Base-by-base conservation (phyloP, 2,113 vertebrate species). In the Proteles cristata region DNA sequence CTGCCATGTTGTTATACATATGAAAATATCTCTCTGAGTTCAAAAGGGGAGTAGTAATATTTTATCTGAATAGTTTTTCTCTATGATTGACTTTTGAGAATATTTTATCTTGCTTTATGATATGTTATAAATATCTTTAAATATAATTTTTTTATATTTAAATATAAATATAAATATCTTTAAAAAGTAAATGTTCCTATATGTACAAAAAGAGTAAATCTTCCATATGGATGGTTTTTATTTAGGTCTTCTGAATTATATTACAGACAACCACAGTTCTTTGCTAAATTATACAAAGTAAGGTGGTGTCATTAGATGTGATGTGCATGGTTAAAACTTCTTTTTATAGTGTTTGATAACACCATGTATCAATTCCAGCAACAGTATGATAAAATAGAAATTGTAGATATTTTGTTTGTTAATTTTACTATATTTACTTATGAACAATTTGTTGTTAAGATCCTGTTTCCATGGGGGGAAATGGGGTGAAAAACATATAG, bases 31-130 rank as follows among this genome's bases (percentile, higher is more conserved):
- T 97, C 97, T 93, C n/a, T 96, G 82, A 66, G 45, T 76, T n/a
- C 89, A 88, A 86, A 94, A 93, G 35, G 81, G 31, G 97, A 82
- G 65, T 94, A 16, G 25, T 26, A 95, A 63, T 90, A 85, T 97
- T 97, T 98, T 96, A 92, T 97, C 39, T 97, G 91, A 73, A 66
- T 85, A 55, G 96, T 95, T 96, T 94, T 96, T 92, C 96, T 96
- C 92, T 96, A 74, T 90, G 89, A 96, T 16, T 95, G 79, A 61
- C 95, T 90, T 97, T 97, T 45, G 0, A 66, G 43, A 93, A 8
- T 50, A 58, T 50, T 31, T 63, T 55, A 73, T 85, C 55, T 86
- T 97, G 69, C 50, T 97, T 97, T 97, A 91, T 97, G 86, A 61
- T 85, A 45, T 85, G 66, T 66, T n/a, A 53, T 25, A 80, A 31